Conservation (phyloP, 2,113 vertebrate genomes). For the Myiagra hebetior region DNA sequence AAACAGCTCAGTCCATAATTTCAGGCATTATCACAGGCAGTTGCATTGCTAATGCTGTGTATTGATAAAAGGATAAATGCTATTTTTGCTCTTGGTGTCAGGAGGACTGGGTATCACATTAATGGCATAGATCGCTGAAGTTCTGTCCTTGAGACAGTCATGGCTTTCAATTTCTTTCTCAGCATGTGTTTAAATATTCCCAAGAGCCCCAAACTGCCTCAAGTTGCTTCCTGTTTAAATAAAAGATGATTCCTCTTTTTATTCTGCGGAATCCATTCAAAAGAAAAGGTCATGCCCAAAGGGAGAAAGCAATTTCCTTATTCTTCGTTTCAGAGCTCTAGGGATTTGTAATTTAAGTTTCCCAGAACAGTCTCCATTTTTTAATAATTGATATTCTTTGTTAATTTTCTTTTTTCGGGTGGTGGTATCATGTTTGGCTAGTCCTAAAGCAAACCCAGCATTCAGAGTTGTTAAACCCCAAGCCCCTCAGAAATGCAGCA, state of each 20-base stretch:
- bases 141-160: constrained; percentile 60
- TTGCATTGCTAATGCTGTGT: background rate
- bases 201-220: constrained; percentile 53
- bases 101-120: constrained; percentile 38
- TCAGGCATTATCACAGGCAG: constrained; percentile 5
- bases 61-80: constrained; percentile 58
- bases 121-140: background rate
- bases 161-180: constrained; percentile 67
- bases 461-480: background rate
- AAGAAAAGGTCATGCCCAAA: constrained; percentile 65
- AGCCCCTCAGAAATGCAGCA: background rate
- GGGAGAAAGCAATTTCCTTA: constrained; percentile 68
- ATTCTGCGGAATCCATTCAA: constrained; percentile 62
- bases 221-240: constrained; percentile 71
- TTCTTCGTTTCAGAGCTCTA: constrained; percentile 58
- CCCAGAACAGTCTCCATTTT: constrained; percentile 15
- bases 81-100: constrained; percentile 39
- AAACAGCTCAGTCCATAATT: constrained; percentile 15
- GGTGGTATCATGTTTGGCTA: background rate
- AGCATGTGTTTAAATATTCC: constrained; percentile 68
- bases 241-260: constrained; percentile 68
- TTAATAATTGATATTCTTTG: constrained; percentile 33
- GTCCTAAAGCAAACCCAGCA: background rate
- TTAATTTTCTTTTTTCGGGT: background rate
- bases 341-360: constrained; percentile 65